phyloP scores from a whole-genome alignment of 2,113 vertebrate species.

The Phaethon lepturus region DNA sequence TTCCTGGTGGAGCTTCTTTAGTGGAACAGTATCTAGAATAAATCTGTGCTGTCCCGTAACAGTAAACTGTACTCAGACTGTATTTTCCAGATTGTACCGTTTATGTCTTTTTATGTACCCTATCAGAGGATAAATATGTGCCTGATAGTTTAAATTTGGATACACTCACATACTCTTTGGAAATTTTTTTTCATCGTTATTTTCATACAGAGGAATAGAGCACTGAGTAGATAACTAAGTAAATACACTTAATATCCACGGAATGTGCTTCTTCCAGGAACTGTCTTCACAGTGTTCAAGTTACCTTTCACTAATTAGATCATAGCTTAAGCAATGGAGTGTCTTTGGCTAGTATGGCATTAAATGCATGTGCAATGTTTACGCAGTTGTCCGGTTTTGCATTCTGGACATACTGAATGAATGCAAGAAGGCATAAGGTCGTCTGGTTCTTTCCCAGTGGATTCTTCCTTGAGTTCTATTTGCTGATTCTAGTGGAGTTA shows the following conservation, averaged over 20 bases:
- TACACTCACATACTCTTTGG: not conserved
- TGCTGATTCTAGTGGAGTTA: not conserved
- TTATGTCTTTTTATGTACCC: not conserved
- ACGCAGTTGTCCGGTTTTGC: not conserved
- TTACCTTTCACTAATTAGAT: not conserved
- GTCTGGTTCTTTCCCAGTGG: not conserved
- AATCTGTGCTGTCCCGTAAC: rapidly evolving
- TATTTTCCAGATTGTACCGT: not conserved
- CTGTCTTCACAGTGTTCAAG: not conserved
- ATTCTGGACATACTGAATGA: not conserved
- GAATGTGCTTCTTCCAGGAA: rapidly evolving
- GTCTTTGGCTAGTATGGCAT: not conserved
- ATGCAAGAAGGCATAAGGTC: rapidly evolving
- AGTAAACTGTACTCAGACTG: not conserved
- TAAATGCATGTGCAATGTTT: not conserved
- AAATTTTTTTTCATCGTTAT: not conserved
- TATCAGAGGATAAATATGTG: not conserved
- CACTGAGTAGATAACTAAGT: not conserved
- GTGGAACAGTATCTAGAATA: not conserved
- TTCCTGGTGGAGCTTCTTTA: not conserved
- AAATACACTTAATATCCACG: not conserved
- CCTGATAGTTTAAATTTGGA: not conserved
- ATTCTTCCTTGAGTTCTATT: not conserved
- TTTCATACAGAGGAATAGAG: not conserved
- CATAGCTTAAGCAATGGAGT: not conserved